Base-by-base conservation (phyloP, 2,888 invertebrate species). In the Machimus atricapillus region DNA sequence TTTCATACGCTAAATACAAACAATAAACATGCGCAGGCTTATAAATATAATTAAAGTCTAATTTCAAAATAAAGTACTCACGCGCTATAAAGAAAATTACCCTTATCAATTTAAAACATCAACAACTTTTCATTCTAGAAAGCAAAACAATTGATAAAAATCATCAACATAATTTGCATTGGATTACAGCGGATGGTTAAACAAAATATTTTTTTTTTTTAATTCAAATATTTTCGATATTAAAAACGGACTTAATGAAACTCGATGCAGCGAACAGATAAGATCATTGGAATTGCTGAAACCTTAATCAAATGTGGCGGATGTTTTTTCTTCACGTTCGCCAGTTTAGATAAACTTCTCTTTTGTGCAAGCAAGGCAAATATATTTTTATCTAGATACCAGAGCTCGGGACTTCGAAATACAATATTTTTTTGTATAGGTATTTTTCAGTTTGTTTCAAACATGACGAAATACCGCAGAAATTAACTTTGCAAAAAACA, bases 231-330 rank as follows among this genome's bases (percentile, higher is more conserved):
- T 12, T 66, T 58, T 66, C 66, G 66, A 66, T 66, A 66, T 66
- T 46, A 23, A 27, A 27, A 66, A 23, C 27, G 66, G 2, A 46
- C n/a, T 27, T 78, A 78, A 78, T 79, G 79, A 31, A 46, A 79
- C n/a, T 46, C 27, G 52, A 79, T 19, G 27, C 43, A 31, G 27
- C 12, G 4, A 52, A 7, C n/a, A 79, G 79, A 79, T 79, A 79
- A 79, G 52, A 34, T 79, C 34, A 27, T 23, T 4, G 31, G 79
- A 56, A 79, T 46, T 79, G 14, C 56, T 40, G 79, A 79, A 79
- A 79, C 79, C 79, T 52, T 79, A 79, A 52, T 79, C 79, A 31
- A 79, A 79, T 79, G 79, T 34, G 40, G 12, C 31, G 66, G 19
- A 2, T 43, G 12, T 43, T 43, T 43, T 43, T 23, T 23, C 23